Base-by-base conservation (phyloP, 1,140 invertebrate species). In the Drosophila leontia region DNA sequence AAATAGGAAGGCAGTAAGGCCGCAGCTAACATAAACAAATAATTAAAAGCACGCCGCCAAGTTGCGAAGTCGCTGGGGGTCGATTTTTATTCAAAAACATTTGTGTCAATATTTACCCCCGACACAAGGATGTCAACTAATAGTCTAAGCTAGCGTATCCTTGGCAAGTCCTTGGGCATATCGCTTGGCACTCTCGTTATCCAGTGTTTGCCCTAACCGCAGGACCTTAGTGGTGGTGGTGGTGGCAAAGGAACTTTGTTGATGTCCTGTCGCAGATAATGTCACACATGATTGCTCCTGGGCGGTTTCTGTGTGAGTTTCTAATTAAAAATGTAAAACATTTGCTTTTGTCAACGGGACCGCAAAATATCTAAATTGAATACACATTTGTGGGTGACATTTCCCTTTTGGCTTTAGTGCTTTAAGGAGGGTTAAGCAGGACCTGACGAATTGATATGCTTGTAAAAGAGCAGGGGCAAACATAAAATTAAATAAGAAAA, bases 311-410 rank as follows among this genome's bases (percentile, higher is more conserved):
- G 76, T 76, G 64, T 79, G 81, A 72, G 59, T 77, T 90, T 90
- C 47, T 90, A 90, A 90, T 85, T 90, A 90, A 90, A 85, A 90
- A 91, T 90, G 63, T 82, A 82, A 82, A 90, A 79, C 84, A 90
- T 79, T 83, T 83, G 19, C 64, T 48, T 80, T 74, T 85, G 58
- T 70, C 47, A 78, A 64, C 47, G 39, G 44, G 23, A 47, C 19
- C 34, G 32, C 26, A 56, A 55, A 55, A 64, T 57, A 79, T 70
- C 45, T 59, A 74, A 84, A 84, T 78, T 69, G 57, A 64, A 80
- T 68, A 68, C 42, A 56, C 77, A 55, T 42, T 79, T 32, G 29
- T 42, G 51, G 69, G n/a, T 78, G 57, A 61, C 41, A 72, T 55
- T 51, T 78, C 26, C 34, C 32, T 13, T 48, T 56, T 48, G 13